Percentiles rank a stretch among this genome's conserved stretches.
Conservation (phyloP, 1,140 invertebrate genomes). For the Propsilocerus akamusi region DNA sequence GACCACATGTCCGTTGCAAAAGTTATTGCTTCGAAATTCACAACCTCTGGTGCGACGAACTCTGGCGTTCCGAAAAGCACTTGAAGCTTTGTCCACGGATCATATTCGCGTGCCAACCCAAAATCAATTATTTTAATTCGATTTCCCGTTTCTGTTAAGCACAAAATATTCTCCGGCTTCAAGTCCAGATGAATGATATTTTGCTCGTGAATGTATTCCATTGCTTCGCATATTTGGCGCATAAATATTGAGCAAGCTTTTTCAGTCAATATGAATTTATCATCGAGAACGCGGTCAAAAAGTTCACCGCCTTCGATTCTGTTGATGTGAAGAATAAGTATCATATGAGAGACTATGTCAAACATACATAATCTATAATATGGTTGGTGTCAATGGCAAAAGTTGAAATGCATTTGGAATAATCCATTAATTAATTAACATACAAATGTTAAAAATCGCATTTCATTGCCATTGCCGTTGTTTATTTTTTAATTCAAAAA, state of each 20-base stretch:
- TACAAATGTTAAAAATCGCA: conserved; percentile 11
- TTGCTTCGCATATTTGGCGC: conserved; percentile 91
- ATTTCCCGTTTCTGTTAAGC: conserved; percentile 84
- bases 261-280: conserved; percentile 93
- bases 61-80: conserved; percentile 96
- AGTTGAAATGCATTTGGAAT: no score
- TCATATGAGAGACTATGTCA: not conserved
- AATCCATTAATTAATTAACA: no score
- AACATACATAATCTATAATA: not conserved
- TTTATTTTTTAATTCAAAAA: conserved; percentile 21
- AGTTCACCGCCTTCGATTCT: conserved; percentile 95
- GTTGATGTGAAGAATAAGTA: conserved; percentile 11
- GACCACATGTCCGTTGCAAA: conserved; percentile 97
- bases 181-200: conserved; percentile 91
- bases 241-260: conserved; percentile 89
- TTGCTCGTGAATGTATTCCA: conserved; percentile 88
- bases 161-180: conserved; percentile 98
- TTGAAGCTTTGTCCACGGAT: conserved; percentile 76
- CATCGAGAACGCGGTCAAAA: conserved; percentile 94
- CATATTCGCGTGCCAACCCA: conserved; percentile 80
- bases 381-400: no score
- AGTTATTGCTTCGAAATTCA: conserved; percentile 92
- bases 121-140: conserved; percentile 97
- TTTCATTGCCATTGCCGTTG: conserved; percentile 17
- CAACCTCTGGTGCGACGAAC: conserved; percentile 95